Percentiles rank a stretch among this genome's conserved stretches.
Conservation (phyloP, 2,113 vertebrate species). For the Misgurnus mizolepis region DNA sequence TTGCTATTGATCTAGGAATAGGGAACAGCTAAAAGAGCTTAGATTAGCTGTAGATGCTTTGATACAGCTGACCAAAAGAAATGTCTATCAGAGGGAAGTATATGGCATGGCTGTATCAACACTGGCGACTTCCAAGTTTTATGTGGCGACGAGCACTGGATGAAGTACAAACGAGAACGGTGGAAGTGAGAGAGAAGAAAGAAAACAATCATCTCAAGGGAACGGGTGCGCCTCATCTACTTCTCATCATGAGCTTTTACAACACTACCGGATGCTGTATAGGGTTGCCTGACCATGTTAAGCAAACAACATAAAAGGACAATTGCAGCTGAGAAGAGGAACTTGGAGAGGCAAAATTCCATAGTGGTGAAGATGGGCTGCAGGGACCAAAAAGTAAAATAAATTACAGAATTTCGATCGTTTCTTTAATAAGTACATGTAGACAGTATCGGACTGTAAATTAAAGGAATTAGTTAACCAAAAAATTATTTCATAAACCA, state of each 20-base stretch:
- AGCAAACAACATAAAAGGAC: neutral
- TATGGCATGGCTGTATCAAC: constrained; percentile 2
- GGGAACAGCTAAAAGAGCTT: too few relatives aligned
- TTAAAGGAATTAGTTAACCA: too few relatives aligned
- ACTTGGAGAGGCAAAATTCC: constrained; percentile 8
- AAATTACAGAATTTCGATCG: neutral
- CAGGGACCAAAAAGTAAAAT: neutral
- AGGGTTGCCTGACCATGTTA: neutral
- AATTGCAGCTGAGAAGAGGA: constrained; percentile 11
- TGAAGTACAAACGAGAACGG: constrained; percentile 3
- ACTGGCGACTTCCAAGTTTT: neutral
- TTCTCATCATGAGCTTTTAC: constrained; percentile 30
- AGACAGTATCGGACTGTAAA: too few relatives aligned
- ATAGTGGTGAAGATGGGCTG: neutral
- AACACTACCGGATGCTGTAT: neutral
- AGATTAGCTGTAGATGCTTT: neutral
- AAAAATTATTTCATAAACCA: too few relatives aligned
- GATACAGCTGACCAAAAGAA: neutral
- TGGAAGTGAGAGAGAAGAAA: constrained; percentile 17
- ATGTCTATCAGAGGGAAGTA: neutral
- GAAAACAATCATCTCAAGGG: constrained; percentile 17
- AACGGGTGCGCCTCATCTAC: constrained; percentile 5
- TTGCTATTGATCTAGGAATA: too few relatives aligned
- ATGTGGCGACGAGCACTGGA: constrained; percentile 12
- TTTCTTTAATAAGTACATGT: too few relatives aligned